Evolutionary conservation across 2,888 invertebrate species (phyloP), one percentile per base, ranked within the genome.

Genomic region (Volucella zonaria): DNA sequence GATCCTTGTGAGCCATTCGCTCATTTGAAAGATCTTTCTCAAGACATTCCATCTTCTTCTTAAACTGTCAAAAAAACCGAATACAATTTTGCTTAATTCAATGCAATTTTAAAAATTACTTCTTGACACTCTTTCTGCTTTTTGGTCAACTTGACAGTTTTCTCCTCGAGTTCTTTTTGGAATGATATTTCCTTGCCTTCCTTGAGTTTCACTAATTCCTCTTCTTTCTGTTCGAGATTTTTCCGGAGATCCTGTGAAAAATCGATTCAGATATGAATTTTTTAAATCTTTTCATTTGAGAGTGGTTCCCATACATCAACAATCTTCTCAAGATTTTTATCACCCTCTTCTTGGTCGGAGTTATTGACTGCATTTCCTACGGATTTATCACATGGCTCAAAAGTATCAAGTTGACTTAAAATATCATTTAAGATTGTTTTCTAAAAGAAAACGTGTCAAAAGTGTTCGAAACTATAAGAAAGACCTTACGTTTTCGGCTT

Each of bases 81-180:
- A n/a, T n/a, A 1, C 6, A 38, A 51, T 42, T 6, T 59, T 18
- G 10, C 10, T 1, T 14, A 10, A 1, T 18, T 51, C 18, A 10
- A 31, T 9, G 4, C 2, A 49, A 43, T 31, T 64, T 4, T 2
- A 8, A n/a, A 58, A 51, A 12, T 52, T 58, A 83, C 82, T 74
- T 79, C 79, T 31, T 83, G 64, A n/a, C 49, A 14, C 47, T 83
- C 82, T 3, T 1, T 0, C n/a, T 59, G 54, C 18, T 59, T 74
- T 1, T 42, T 45, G 4, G 0, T 11, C 6, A 68, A n/a, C 10
- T 10, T 49, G 8, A 49, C 71, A 2, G 59, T 58, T 43, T 12
- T 74, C n/a, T 66, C 70, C 18, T 79, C 74, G 1, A 75, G 47
- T 14, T 75, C 82, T 23, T 61, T 79, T 14, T 54, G 68, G 15